phyloP scores from a whole-genome alignment of 2,113 vertebrate species.

The Mungos mungo region DNA sequence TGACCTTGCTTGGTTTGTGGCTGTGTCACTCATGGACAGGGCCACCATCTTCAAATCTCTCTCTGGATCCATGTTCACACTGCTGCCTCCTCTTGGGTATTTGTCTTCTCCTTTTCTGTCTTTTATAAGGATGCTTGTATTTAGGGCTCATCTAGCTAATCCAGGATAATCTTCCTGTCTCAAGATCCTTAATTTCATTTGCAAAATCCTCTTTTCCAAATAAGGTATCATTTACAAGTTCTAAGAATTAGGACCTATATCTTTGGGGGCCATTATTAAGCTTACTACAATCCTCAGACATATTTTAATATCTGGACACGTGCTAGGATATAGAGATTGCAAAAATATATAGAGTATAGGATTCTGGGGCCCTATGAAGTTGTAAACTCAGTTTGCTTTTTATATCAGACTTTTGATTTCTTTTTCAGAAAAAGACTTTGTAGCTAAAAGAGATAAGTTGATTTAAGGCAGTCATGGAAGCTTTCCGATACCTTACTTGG shows the following conservation, averaged over 20 bases:
- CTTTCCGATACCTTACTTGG: not conserved
- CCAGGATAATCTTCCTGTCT: not conserved
- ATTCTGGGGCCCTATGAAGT: not conserved
- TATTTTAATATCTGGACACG: not conserved
- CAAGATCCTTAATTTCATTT: not conserved
- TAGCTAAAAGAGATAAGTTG: not conserved
- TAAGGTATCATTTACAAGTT: not conserved
- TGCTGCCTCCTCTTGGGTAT: not conserved
- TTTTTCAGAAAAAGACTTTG: not conserved
- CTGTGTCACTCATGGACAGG: not conserved
- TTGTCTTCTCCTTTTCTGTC: not conserved
- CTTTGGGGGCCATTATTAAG: not conserved
- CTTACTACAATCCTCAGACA: not conserved
- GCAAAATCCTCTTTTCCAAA: not conserved
- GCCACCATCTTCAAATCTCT: not conserved
- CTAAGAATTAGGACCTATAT: not conserved
- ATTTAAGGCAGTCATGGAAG: not conserved
- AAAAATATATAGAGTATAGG: not conserved
- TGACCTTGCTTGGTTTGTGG: not conserved
- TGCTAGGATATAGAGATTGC: not conserved
- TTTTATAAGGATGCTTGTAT: not conserved
- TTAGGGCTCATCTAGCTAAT: not conserved
- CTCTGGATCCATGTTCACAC: not conserved
- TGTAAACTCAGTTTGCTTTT: not conserved
- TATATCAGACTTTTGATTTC: not conserved